phyloP scores from a whole-genome alignment of 2,888 invertebrate genomes.

The Achlya flavicornis region DNA sequence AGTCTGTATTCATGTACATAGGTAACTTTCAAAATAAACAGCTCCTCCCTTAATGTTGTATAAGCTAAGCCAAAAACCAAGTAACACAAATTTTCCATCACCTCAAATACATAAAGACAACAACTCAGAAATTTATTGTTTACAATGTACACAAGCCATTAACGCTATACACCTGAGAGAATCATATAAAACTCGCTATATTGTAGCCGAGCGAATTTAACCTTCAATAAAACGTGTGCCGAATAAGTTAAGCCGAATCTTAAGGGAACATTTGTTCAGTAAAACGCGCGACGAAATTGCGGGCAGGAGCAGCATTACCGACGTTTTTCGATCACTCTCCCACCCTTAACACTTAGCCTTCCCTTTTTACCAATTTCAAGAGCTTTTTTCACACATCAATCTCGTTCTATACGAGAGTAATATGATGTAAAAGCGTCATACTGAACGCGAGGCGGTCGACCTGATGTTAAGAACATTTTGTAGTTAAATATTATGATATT shows the following conservation, averaged over 20 bases:
- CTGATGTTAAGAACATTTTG: slow-evolving; percentile 45
- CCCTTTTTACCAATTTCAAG: slow-evolving; percentile 82
- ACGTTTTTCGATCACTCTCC: slow-evolving; percentile 77
- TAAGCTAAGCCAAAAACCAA: background rate
- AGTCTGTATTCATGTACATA: too few relatives aligned
- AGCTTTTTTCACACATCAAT: slow-evolving; percentile 81
- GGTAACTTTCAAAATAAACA: too few relatives aligned
- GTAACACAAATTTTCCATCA: background rate
- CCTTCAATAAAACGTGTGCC: slow-evolving; percentile 77
- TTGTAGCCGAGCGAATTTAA: slow-evolving; percentile 58
- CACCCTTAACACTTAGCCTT: slow-evolving; percentile 78
- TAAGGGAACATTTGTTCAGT: slow-evolving; percentile 79
- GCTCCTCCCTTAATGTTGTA: too few relatives aligned
- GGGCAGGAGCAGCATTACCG: slow-evolving; percentile 59
- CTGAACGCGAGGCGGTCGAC: slow-evolving; percentile 40
- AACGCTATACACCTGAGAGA: slow-evolving; percentile 56
- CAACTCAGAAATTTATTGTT: slow-evolving; percentile 21
- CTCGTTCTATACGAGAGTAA: slow-evolving; percentile 71
- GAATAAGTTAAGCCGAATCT: slow-evolving; percentile 78
- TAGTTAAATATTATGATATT: slow-evolving; percentile 24
- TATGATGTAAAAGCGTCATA: slow-evolving; percentile 72
- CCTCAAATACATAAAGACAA: background rate
- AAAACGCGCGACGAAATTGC: slow-evolving; percentile 81
- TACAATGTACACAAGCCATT: slow-evolving; percentile 18
- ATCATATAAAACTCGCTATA: slow-evolving; percentile 61